phyloP scores from a whole-genome alignment of 2,888 invertebrate species.

The Yponomeuta sedellus region DNA sequence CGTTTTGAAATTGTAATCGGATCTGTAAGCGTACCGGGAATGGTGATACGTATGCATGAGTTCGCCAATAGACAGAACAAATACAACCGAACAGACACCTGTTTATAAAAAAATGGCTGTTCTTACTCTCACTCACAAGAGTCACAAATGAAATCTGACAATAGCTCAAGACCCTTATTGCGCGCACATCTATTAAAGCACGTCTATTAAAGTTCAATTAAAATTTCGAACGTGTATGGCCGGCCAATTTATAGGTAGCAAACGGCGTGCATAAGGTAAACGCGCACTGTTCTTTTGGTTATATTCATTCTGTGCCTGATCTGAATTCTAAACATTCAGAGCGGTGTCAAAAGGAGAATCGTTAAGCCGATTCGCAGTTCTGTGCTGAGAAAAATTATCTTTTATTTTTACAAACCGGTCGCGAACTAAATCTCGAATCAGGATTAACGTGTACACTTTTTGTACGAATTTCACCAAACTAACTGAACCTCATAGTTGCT shows the following conservation, averaged over 20 bases:
- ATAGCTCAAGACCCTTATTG: too few relatives aligned
- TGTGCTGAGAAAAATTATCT: not conserved
- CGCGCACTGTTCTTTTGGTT: not conserved
- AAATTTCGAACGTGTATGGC: too few relatives aligned
- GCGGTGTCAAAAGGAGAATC: not conserved
- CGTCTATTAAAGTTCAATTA: too few relatives aligned
- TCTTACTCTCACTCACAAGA: not conserved
- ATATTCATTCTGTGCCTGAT: not conserved
- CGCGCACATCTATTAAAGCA: too few relatives aligned
- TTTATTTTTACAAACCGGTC: too few relatives aligned
- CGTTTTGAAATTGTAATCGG: constrained; percentile 63
- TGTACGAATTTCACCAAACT: too few relatives aligned
- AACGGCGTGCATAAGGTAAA: not conserved
- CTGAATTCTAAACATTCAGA: not conserved
- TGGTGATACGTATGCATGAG: constrained; percentile 51
- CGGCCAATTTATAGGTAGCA: too few relatives aligned
- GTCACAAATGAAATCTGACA: too few relatives aligned
- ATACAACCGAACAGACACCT: not conserved
- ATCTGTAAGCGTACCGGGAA: constrained; percentile 36
- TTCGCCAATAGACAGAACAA: constrained; percentile 8
- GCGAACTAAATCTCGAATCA: too few relatives aligned
- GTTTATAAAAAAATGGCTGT: too few relatives aligned
- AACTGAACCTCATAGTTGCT: too few relatives aligned
- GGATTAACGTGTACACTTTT: too few relatives aligned
- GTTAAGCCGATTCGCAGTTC: not conserved